phyloP scores from a whole-genome alignment of 1,140 invertebrate genomes.

The Acromyrmex charruanus region DNA sequence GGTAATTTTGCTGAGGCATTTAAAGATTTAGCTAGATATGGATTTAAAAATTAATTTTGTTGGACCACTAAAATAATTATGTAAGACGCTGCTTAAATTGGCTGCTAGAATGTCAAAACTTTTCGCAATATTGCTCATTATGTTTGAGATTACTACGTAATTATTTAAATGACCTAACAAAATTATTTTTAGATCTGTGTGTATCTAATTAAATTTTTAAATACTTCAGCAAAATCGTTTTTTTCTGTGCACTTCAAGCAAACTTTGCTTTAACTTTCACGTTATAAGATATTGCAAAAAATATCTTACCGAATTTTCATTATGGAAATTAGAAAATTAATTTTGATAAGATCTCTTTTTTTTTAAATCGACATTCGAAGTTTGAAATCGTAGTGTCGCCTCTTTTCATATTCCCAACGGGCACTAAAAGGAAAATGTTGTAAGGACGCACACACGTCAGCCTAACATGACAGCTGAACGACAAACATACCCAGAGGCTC shows the following conservation, averaged over 20 bases:
- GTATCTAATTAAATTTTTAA: too few species aligned
- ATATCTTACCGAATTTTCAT: not conserved
- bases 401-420: not conserved
- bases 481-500: constrained; percentile 5
- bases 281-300: not conserved
- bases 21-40: too few species aligned
- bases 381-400: not conserved
- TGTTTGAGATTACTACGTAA: too few species aligned
- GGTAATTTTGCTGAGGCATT: not conserved
- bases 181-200: too few species aligned
- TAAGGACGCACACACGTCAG: constrained; percentile 17
- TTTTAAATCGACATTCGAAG: not conserved
- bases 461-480: constrained; percentile 50
- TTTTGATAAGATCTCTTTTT: constrained; percentile 1
- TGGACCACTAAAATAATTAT: too few species aligned
- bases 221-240: too few species aligned
- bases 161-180: too few species aligned
- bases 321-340: constrained; percentile 13
- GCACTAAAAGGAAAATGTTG: constrained; percentile 50
- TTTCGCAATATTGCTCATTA: too few species aligned
- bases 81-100: too few species aligned
- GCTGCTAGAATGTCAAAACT: too few species aligned
- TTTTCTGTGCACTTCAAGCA: too few species aligned
- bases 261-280: not conserved
- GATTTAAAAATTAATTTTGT: too few species aligned